These are phyloP conservation scores for Taxidea taxus DNA, from an alignment of 2,113 vertebrate species.

Conservation along the genomic window DNA sequence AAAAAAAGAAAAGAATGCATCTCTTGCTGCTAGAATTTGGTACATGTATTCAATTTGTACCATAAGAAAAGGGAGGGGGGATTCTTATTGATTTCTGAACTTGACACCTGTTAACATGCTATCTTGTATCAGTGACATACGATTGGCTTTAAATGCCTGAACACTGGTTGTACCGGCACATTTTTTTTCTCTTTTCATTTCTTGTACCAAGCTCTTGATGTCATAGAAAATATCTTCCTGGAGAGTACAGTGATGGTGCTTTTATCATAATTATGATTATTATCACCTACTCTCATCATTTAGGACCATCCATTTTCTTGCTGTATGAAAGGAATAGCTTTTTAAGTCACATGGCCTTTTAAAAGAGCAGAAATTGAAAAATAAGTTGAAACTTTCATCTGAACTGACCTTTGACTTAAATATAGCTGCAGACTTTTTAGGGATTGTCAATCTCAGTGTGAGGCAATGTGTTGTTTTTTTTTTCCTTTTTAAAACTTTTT, in stretches of 20 bases:
- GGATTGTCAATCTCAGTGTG: background rate
- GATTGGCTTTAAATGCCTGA: slow-evolving; percentile 20
- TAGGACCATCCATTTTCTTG: slow-evolving; percentile 57
- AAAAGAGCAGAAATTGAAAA: slow-evolving; percentile 63
- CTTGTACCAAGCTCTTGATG: slow-evolving; percentile 14
- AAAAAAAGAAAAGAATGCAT: too few species aligned
- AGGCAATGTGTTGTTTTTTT: background rate
- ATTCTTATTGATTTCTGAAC: slow-evolving; percentile 28
- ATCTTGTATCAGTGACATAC: slow-evolving; percentile 7
- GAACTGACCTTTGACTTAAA: slow-evolving; percentile 46
- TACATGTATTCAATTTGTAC: background rate
- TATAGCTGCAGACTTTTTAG: background rate
- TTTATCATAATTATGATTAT: slow-evolving; percentile 74
- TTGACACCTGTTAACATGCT: background rate
- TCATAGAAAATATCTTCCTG: slow-evolving; percentile 36
- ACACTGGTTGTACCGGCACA: background rate
- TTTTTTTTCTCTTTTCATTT: slow-evolving; percentile 27
- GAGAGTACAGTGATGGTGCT: slow-evolving; percentile 41
- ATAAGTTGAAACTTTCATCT: slow-evolving; percentile 50
- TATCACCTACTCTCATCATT: slow-evolving; percentile 48
- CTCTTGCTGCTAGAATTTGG: background rate
- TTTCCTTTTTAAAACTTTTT: background rate
- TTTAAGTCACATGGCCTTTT: slow-evolving; percentile 54
- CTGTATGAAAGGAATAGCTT: slow-evolving; percentile 18
- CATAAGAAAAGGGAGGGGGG: background rate